phyloP scores from a whole-genome alignment of 1,140 invertebrate species.

The Drosophila chauvacae region DNA sequence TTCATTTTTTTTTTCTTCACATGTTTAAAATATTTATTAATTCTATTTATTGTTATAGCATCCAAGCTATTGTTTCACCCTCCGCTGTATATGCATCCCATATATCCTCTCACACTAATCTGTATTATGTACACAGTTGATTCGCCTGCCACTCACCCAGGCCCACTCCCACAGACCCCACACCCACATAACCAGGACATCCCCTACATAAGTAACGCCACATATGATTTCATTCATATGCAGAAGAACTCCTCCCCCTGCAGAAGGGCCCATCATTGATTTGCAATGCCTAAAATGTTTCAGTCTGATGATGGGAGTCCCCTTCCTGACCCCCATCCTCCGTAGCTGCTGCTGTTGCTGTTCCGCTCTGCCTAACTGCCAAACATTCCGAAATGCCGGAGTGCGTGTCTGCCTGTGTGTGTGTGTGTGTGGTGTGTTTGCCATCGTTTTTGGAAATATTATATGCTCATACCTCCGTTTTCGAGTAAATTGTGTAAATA shows the following conservation, averaged over 20 bases:
- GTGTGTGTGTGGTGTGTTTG: constrained; percentile 53
- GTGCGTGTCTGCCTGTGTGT: constrained; percentile 30
- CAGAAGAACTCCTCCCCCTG: constrained; percentile 53
- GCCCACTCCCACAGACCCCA: constrained; percentile 10
- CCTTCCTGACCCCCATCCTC: constrained; percentile 4
- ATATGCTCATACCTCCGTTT: constrained; percentile 85
- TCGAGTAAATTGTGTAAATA: constrained; percentile 85
- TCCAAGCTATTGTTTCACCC: constrained; percentile 3
- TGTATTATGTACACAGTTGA: constrained; percentile 80
- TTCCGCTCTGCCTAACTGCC: constrained; percentile 75
- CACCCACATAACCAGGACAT: constrained; percentile 22
- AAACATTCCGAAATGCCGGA: constrained; percentile 62
- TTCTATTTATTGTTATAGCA: neutral
- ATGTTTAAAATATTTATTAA: neutral
- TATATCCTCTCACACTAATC: constrained; percentile 62
- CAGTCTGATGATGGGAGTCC: constrained; percentile 62
- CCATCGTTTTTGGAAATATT: constrained; percentile 84
- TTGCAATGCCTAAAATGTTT: constrained; percentile 76
- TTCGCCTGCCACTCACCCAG: constrained; percentile 64
- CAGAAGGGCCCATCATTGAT: constrained; percentile 62
- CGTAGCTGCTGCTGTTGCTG: constrained; percentile 60
- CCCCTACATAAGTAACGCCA: constrained; percentile 46
- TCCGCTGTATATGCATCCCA: constrained; percentile 32
- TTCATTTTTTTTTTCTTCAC: neutral
- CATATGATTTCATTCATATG: constrained; percentile 78